These are phyloP conservation scores for Perizoma affinitatum DNA, from an alignment of 2,888 invertebrate genomes.

Conservation along the genomic window DNA sequence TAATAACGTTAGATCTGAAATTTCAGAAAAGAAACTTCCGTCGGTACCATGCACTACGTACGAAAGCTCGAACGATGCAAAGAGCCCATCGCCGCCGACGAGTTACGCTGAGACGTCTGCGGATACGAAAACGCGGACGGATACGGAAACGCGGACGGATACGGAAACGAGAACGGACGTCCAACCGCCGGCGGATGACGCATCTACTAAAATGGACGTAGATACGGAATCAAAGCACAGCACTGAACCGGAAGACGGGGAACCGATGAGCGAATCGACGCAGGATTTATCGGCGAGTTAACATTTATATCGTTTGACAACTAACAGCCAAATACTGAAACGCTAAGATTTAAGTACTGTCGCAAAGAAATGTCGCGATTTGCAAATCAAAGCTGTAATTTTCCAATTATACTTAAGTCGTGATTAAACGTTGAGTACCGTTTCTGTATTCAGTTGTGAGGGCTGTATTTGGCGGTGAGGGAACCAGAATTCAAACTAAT, in stretches of 20 bases:
- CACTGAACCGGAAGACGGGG: slow-evolving; percentile 40
- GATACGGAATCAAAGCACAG: slow-evolving; percentile 43
- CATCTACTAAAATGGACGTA: slow-evolving; percentile 17
- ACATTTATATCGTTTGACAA: background rate
- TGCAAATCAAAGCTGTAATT: too few species aligned
- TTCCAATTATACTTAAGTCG: too few species aligned
- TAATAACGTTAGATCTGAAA: background rate
- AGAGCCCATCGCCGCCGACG: slow-evolving; percentile 68
- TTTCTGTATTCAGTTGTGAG: too few species aligned
- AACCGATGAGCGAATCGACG: slow-evolving; percentile 38
- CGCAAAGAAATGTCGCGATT: too few species aligned
- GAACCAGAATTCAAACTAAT: too few species aligned
- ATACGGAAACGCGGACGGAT: slow-evolving; percentile 44
- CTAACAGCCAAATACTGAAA: too few species aligned
- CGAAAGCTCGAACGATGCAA: slow-evolving; percentile 68
- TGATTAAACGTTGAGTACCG: too few species aligned
- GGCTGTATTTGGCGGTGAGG: too few species aligned
- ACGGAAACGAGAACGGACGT: slow-evolving; percentile 38
- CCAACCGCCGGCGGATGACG: background rate
- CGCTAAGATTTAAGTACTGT: too few species aligned
- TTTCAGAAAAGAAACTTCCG: slow-evolving; percentile 54
- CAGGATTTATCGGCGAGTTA: slow-evolving; percentile 48
- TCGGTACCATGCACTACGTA: slow-evolving; percentile 61
- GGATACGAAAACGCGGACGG: slow-evolving; percentile 44
- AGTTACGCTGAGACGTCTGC: slow-evolving; percentile 58